Base-by-base conservation (phyloP, 2,113 vertebrate species). In the Hippopotamus amphibius region DNA sequence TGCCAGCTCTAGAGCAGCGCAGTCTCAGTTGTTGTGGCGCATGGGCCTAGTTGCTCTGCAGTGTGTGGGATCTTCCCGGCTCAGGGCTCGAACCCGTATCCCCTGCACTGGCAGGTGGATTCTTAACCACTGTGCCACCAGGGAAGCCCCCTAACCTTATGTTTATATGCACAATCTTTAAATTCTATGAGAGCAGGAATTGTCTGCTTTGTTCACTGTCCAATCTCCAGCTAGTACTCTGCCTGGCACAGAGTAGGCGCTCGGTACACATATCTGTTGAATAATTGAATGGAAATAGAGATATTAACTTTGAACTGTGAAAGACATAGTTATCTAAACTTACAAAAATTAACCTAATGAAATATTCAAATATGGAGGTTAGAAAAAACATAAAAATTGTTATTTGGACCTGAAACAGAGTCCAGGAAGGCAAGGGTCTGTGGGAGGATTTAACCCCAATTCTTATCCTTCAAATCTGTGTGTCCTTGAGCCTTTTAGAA, bases 201-300 rank as follows among this genome's bases (percentile, higher is more conserved):
- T 76, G 3, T 86, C 55, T 55, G 53, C 84, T 93, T 85, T 93
- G 66, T 68, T 96, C 59, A 41, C 26, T 91, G 46, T 88, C 33
- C 87, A 41, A 79, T 83, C 30, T 33, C 24, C 53, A 94, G 77
- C 37, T 69, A 59, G 55, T 95, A 92, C 43, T 82, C 61, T 93
- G 53, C 46, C 80, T 69, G 50, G 43, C 19, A 19, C 7, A 41
- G 12, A 46, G n/a, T 77, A 71, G 33, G 13, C 26, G 48, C 24
- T 93, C 66, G 93, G 33, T 81, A 89, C 33, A 91, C 89, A 57
- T 89, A 94, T n/a, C 69, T 93, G 46, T 71, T 84, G 30, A 55
- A 81, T 87, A 63, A 92, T 7, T 86, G 72, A 92, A 88, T 95
- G 55, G n/a, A 92, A 93, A 88, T 82, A 83, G 72, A 86, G 90